phyloP scores from a whole-genome alignment of 2,888 invertebrate genomes.

The Fabriciana adippe region DNA sequence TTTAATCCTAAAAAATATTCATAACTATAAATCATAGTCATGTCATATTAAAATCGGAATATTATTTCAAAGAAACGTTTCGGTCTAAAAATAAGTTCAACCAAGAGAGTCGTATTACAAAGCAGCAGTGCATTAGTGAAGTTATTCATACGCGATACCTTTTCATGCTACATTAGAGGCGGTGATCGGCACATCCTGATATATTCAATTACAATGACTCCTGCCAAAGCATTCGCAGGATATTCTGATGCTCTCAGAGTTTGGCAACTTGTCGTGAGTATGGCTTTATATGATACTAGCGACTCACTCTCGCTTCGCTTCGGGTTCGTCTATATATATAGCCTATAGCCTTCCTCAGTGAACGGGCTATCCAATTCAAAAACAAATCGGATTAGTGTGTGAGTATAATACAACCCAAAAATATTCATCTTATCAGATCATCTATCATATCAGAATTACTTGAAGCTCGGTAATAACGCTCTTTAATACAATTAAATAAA shows the following conservation, averaged over 20 bases:
- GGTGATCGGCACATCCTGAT: slow-evolving; percentile 32
- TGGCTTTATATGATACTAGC: too few species aligned
- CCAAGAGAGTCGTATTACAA: slow-evolving; percentile 18
- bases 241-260: slow-evolving; percentile 16
- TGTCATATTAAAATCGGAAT: background rate
- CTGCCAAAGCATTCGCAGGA: slow-evolving; percentile 23
- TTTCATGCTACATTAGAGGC: slow-evolving; percentile 26
- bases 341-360: too few species aligned
- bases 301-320: too few species aligned
- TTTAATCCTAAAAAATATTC: too few species aligned
- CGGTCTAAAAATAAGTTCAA: slow-evolving; percentile 14
- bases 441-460: too few species aligned
- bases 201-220: slow-evolving; percentile 26
- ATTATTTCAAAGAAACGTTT: slow-evolving; percentile 5
- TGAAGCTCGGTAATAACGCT: too few species aligned
- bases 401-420: too few species aligned
- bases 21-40: background rate
- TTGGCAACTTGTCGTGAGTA: slow-evolving; percentile 20
- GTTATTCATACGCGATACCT: slow-evolving; percentile 13
- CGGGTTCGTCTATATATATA: too few species aligned
- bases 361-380: too few species aligned
- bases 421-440: too few species aligned
- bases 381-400: too few species aligned
- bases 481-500: too few species aligned
- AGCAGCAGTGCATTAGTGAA: slow-evolving; percentile 19